A percentile compares a stretch with the other conserved stretches of the same genome.
These are phyloP conservation scores for Drosophila eugracilis DNA, from an alignment of 1,140 invertebrate species.

Conservation along the genomic window DNA sequence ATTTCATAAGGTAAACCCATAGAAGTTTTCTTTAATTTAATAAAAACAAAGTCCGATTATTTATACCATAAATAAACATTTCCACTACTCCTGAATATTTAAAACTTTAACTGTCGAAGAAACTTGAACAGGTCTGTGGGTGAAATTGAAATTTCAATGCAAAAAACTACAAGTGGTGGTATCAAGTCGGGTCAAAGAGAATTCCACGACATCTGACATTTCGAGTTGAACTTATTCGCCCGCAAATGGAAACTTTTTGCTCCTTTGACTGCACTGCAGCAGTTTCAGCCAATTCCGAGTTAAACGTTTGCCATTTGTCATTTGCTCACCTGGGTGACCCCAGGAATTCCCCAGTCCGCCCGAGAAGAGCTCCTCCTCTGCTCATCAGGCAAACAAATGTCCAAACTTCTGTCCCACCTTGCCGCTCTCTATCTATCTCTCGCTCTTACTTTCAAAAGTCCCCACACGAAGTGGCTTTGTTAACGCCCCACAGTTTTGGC, in stretches of 20 bases:
- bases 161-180: constrained; percentile 11
- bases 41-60: not conserved
- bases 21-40: not conserved
- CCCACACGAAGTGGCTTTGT: constrained; percentile 61
- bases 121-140: constrained; percentile 11
- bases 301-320: constrained; percentile 74
- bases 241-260: constrained; percentile 52
- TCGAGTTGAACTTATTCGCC: constrained; percentile 36
- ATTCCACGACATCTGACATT: constrained; percentile 53
- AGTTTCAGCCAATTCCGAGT: constrained; percentile 61
- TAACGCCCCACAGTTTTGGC: constrained; percentile 50
- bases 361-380: not conserved
- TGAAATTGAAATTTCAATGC: constrained; percentile 35
- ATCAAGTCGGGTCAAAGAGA: constrained; percentile 36
- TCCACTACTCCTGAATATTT: no score
- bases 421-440: not conserved
- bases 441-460: not conserved
- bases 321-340: constrained; percentile 58
- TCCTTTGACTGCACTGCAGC: constrained; percentile 53
- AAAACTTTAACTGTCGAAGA: constrained; percentile 6
- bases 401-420: constrained; percentile 42
- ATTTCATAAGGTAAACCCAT: not conserved
- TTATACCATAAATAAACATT: no score
- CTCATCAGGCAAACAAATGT: constrained; percentile 74
- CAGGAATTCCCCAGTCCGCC: constrained; percentile 23